phyloP scores from a whole-genome alignment of 2,113 vertebrate genomes.

The Microcebus ravelobensis region DNA sequence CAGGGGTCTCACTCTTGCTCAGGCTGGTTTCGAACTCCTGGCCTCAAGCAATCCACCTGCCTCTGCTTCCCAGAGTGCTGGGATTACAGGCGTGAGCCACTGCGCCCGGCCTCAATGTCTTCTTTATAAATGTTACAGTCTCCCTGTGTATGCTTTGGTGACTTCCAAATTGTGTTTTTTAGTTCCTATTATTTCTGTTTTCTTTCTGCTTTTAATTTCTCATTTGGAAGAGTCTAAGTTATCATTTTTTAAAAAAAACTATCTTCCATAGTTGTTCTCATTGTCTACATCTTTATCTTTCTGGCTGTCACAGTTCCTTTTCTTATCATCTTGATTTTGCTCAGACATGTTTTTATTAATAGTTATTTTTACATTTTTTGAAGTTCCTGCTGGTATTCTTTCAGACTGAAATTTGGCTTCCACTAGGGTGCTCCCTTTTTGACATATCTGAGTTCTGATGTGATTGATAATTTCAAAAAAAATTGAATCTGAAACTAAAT shows the following conservation, averaged over 20 bases:
- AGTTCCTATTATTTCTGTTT: not conserved
- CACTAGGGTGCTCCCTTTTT: not conserved
- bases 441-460: not conserved
- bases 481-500: not conserved
- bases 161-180: not conserved
- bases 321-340: not conserved
- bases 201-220: slow-evolving; percentile 50
- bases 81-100: too few relatives aligned
- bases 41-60: too few relatives aligned
- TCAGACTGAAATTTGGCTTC: not conserved
- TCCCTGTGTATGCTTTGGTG: not conserved
- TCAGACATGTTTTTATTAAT: not conserved
- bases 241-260: not conserved
- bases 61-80: too few relatives aligned
- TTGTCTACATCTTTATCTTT: not conserved
- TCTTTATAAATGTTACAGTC: not conserved
- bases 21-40: too few relatives aligned
- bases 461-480: not conserved
- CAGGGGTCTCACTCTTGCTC: too few relatives aligned
- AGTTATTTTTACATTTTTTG: not conserved
- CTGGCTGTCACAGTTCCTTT: not conserved
- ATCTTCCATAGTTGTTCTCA: not conserved
- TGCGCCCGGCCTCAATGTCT: too few relatives aligned
- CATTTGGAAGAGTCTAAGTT: not conserved
- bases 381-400: not conserved